These are phyloP conservation scores for Drosophila siamana DNA, from an alignment of 2,888 invertebrate species.

Conservation along the genomic window DNA sequence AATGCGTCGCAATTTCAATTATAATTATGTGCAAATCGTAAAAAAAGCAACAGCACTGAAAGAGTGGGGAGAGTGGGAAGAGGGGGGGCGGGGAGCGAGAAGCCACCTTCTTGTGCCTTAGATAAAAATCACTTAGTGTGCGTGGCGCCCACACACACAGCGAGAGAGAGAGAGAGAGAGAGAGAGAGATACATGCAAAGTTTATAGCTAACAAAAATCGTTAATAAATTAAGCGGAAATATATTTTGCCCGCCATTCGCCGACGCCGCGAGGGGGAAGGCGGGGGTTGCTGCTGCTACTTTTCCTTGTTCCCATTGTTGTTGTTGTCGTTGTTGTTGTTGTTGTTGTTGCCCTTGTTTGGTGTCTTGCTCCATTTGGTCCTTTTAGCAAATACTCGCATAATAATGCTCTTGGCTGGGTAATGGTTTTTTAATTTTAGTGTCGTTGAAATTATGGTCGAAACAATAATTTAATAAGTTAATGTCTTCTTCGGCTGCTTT, in stretches of 20 bases:
- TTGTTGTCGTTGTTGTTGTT: constrained; percentile 19
- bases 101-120: constrained; percentile 43
- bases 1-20: constrained; percentile 81
- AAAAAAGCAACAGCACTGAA: constrained; percentile 52
- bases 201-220: constrained; percentile 80
- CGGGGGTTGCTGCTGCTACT: no score
- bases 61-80: no score
- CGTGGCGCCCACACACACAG: constrained; percentile 18
- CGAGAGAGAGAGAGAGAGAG: no score
- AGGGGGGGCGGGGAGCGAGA: not conserved
- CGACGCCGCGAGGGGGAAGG: constrained; percentile 38
- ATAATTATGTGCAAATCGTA: constrained; percentile 83
- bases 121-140: constrained; percentile 78
- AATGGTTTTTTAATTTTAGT: constrained; percentile 83
- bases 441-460: constrained; percentile 71
- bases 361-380: constrained; percentile 63
- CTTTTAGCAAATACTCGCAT: constrained; percentile 58
- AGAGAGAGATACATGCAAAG: constrained; percentile 62
- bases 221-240: constrained; percentile 84
- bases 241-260: constrained; percentile 60
- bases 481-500: constrained; percentile 65
- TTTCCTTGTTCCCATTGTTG: constrained; percentile 19
- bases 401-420: constrained; percentile 61
- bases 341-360: constrained; percentile 6
- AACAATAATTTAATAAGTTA: constrained; percentile 78